Base-by-base conservation (phyloP, 2,797 vertebrate species). In the Chiroxiphia lanceolata region DNA sequence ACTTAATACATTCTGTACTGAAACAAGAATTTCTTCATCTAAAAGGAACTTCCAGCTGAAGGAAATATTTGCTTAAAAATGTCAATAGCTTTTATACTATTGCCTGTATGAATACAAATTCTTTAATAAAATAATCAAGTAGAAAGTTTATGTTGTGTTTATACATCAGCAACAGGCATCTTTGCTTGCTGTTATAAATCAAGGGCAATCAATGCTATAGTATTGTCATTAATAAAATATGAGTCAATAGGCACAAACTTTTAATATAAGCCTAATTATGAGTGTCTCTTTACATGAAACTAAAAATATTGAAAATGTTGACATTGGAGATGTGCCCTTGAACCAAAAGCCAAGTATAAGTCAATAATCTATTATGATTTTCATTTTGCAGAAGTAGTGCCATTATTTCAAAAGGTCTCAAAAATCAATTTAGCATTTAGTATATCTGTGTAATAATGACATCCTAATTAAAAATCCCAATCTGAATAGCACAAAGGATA, bases 341-440 rank as follows among this genome's bases (percentile, higher is more conserved):
- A 96, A 96, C 97, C 92, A 95, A 97, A 97, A 97, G 97, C 95
- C 96, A 95, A 92, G 87, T 87, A 94, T 97, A 97, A 96, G 97
- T 98, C 98, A 97, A 98, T 98, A 98, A 98, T 98, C 98, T 98
- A 98, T 99, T 98, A 98, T 99, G 98, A 98, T 99, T 98, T 98
- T 98, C 98, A 98, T 98, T 98, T 98, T 97, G 96, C 97, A 97
- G 96, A 98, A 97, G 97, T 91, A 96, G 90, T 75, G 84, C 97
- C 97, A 98, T 98, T 97, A 98, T 98, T 98, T 98, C 97, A 98
- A 98, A 98, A 98, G 98, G 97, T 96, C 97, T 97, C 92, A 89
- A 90, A 97, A 98, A 98, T 98, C 98, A 98, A 98, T 98, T 67
- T 77, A 97, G 97, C 98, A 96, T 98, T 98, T 98, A 97, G 98